Percentiles rank a stretch among this genome's conserved stretches.
phyloP scores from a whole-genome alignment of 1,140 invertebrate species.

The Lordiphosa clarofinis region DNA sequence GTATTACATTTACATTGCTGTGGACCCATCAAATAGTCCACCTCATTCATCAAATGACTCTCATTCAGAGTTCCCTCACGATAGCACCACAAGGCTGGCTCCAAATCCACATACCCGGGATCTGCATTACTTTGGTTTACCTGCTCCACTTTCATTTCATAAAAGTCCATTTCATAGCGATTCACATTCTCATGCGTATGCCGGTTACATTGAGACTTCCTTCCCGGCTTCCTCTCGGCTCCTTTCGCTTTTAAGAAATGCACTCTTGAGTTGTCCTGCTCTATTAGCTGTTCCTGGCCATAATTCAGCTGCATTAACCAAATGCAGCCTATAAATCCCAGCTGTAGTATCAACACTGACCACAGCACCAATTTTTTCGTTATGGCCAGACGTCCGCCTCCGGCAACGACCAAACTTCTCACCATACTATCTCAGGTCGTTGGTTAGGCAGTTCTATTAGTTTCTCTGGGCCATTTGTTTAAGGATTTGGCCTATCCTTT shows the following conservation, averaged over 20 bases:
- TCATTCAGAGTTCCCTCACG: constrained; percentile 81
- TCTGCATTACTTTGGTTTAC: constrained; percentile 46
- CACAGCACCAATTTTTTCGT: constrained; percentile 68
- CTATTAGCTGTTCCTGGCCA: constrained; percentile 28
- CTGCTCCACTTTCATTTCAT: constrained; percentile 50
- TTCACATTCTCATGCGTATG: constrained; percentile 50
- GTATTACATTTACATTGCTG: constrained; percentile 82
- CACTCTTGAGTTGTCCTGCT: constrained; percentile 23
- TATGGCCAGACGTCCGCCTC: constrained; percentile 35
- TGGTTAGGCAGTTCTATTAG: neutral
- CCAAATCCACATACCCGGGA: constrained; percentile 60
- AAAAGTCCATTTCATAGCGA: constrained; percentile 56
- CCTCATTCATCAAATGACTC: constrained; percentile 15
- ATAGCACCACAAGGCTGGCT: constrained; percentile 82
- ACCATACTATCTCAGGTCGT: constrained; percentile 35
- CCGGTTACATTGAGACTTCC: constrained; percentile 13
- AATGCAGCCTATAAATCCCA: constrained; percentile 65
- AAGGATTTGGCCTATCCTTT: no score
- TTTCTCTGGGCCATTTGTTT: no score
- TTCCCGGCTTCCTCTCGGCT: neutral
- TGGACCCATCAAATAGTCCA: constrained; percentile 44
- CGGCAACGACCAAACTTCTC: constrained; percentile 20
- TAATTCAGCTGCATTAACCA: constrained; percentile 60
- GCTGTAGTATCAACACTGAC: constrained; percentile 61
- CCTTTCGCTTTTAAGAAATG: constrained; percentile 38